Base-by-base conservation (phyloP, 2,113 vertebrate genomes). In the Ondatra zibethicus region DNA sequence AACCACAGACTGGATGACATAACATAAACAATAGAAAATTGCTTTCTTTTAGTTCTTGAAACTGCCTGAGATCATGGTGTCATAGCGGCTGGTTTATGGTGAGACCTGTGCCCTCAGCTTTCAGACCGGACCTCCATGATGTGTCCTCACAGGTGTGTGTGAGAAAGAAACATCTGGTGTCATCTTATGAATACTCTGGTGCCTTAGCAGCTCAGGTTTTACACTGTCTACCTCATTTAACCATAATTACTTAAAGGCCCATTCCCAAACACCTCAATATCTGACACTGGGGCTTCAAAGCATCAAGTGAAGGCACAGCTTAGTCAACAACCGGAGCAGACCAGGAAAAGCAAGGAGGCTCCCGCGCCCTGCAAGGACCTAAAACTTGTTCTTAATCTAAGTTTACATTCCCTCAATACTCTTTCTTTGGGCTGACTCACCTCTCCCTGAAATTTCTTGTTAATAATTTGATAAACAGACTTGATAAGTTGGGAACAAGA, bases 391-490 rank as follows among this genome's bases (percentile, higher is more conserved):
- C 33, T 95, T 77, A 47, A 3, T 68, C 17, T 50, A 29, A 92
- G 39, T 2, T 66, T 45, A 55, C 1, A 45, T 9, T 27, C 6
- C 3, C 21, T 87, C 29, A 23, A 45, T 52, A 92, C 25, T 89
- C 85, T 93, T 93, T 31, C 39, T 92, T 86, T 17, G 31, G 27
- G 19, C 33, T 87, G 31, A 55, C 31, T 85, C 58, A 10, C 58
- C 33, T 91, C 23, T 36, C 91, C 50, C 68, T 65, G 52, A 81
- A 39, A 50, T n/a, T 87, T 16, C 21, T 85, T 92, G 31, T 50
- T 78, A 33, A 50, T 36, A 78, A 84, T 88, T 92, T 88, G 33
- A 82, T 84, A 90, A 65, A 81, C 16, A 90, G n/a, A 84, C 33
- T 70, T 78, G 39, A 39, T 50, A 66, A 17, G 45, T 94, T 86